These are phyloP conservation scores for Myanophis thanlyinensis DNA, from an alignment of 2,113 vertebrate genomes.

Conservation along the genomic window DNA sequence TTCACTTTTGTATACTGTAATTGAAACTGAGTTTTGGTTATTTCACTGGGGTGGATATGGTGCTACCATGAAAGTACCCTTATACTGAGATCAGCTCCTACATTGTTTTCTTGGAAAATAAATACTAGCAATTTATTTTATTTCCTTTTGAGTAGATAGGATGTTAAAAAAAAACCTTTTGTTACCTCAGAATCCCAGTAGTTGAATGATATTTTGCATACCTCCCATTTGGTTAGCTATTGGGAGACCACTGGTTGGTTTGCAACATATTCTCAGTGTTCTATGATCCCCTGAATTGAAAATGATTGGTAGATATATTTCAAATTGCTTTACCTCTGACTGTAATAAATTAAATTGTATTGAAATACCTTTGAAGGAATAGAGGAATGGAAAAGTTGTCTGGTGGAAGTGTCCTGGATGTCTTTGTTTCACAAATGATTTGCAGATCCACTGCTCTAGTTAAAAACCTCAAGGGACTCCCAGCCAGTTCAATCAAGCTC, in stretches of 20 bases:
- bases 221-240: background rate
- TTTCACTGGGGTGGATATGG: background rate
- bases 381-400: background rate
- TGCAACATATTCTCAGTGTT: background rate
- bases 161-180: background rate
- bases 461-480: background rate
- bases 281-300: background rate
- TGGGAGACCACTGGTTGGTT: background rate
- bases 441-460: conserved; percentile 3
- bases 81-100: background rate
- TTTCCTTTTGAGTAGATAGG: background rate
- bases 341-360: background rate
- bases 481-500: background rate
- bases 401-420: background rate
- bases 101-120: background rate
- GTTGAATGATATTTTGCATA: background rate
- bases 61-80: background rate
- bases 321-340: background rate
- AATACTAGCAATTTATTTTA: background rate
- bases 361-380: background rate
- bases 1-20: background rate
- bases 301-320: background rate
- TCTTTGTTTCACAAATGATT: background rate
- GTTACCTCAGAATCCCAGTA: background rate
- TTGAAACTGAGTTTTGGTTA: background rate